Conservation (phyloP, 2,888 invertebrate genomes). For the Caenorhabditis afra region DNA sequence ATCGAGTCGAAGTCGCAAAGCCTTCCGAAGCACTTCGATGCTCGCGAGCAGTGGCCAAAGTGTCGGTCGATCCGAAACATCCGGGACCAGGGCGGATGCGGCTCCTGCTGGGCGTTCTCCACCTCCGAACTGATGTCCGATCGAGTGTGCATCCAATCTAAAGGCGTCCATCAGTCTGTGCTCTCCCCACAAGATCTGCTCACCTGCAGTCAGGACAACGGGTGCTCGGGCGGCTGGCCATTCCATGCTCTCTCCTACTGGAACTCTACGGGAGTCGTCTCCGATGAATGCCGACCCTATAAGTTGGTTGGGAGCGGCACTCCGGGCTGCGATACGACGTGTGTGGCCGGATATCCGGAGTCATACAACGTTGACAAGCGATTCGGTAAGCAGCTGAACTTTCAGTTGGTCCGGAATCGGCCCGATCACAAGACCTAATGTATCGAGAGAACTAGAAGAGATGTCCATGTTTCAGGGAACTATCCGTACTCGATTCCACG, state of each 20-base stretch:
- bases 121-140: conserved; percentile 82
- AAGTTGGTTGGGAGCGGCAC: no score
- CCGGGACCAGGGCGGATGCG: conserved; percentile 44
- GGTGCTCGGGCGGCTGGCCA: conserved; percentile 88
- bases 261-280: conserved; percentile 86
- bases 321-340: no score
- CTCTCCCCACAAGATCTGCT: conserved; percentile 81
- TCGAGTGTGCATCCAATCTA: conserved; percentile 81
- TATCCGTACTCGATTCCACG: conserved; percentile 64
- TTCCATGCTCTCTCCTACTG: conserved; percentile 72
- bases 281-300: no score
- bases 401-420: no score
- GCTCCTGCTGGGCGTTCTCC: conserved; percentile 88
- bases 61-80: conserved; percentile 46
- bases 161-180: conserved; percentile 69
- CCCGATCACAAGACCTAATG: no score
- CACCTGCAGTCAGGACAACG: conserved; percentile 81
- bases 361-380: no score
- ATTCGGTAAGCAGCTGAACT: no score
- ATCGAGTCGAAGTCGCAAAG: no score
- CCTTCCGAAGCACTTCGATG: conserved; percentile 43
- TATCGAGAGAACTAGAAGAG: no score
- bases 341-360: no score
- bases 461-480: conserved; percentile 13
- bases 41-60: conserved; percentile 31